Evolutionary conservation across 2,113 vertebrate genomes (phyloP).

Genomic region (Falco punctatus): DNA sequence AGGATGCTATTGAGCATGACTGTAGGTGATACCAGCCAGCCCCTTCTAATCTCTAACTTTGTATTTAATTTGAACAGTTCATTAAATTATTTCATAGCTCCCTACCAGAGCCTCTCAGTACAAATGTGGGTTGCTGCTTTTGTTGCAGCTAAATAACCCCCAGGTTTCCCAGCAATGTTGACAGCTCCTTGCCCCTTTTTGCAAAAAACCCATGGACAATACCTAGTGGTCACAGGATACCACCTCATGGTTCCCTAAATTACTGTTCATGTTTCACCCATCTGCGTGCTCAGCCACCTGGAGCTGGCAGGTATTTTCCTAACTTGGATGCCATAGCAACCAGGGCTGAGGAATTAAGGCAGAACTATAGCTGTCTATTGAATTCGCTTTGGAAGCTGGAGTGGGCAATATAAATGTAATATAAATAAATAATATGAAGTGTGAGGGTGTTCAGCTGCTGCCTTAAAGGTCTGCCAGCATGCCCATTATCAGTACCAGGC

Average conservation of each 20-base stretch:
- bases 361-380: not conserved
- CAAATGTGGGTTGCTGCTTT: not conserved
- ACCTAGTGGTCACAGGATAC: not conserved
- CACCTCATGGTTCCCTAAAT: not conserved
- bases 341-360: slow-evolving; percentile 33
- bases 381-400: not conserved
- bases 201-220: not conserved
- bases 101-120: not conserved
- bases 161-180: not conserved
- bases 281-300: slow-evolving; percentile 52
- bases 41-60: not conserved
- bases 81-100: not conserved
- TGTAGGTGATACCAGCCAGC: not conserved
- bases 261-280: not conserved
- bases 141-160: not conserved
- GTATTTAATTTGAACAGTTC: not conserved
- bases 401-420: slow-evolving; percentile 7
- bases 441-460: not conserved
- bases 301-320: slow-evolving; percentile 64
- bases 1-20: not conserved
- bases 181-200: not conserved
- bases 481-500: not conserved
- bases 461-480: not conserved
- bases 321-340: slow-evolving; percentile 58
- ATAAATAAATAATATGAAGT: slow-evolving; percentile 6